Conservation (phyloP, 64 coral and sea anemone species). For the Porites australiensis region DNA sequence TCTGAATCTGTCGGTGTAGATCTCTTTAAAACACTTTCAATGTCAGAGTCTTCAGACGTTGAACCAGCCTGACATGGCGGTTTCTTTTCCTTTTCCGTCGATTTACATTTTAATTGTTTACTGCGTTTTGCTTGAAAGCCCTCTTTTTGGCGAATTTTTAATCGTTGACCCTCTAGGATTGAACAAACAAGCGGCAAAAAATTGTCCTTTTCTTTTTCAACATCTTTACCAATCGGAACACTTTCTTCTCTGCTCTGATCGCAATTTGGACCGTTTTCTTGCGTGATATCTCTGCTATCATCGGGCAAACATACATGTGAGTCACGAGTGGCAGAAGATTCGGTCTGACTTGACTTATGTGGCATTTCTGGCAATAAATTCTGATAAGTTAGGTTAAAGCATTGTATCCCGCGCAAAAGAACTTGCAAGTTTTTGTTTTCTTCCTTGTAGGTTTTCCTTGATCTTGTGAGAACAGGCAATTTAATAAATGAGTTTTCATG, state of each 20-base stretch:
- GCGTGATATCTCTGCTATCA: background rate
- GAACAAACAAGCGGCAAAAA: background rate
- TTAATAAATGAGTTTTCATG: background rate
- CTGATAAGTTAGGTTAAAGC: background rate
- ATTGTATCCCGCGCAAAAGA: background rate
- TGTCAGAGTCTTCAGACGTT: background rate
- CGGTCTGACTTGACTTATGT: background rate
- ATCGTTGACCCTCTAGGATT: constrained; percentile 7
- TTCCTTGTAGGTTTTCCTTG: background rate
- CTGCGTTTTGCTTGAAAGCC: background rate
- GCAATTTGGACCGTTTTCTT: background rate
- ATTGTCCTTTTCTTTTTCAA: background rate
- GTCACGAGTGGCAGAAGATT: background rate
- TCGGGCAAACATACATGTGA: background rate
- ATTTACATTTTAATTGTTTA: background rate
- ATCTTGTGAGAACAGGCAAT: background rate
- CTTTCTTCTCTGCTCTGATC: background rate
- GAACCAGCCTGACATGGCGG: background rate
- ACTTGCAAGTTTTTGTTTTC: background rate
- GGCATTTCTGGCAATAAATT: background rate
- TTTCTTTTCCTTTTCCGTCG: background rate
- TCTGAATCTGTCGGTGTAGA: too few relatives aligned
- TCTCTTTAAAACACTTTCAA: background rate
- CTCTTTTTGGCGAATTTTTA: constrained; percentile 1
- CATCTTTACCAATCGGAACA: background rate